Evolutionary conservation across 2,797 vertebrate species (phyloP).

Genomic region (Mus spretus): DNA sequence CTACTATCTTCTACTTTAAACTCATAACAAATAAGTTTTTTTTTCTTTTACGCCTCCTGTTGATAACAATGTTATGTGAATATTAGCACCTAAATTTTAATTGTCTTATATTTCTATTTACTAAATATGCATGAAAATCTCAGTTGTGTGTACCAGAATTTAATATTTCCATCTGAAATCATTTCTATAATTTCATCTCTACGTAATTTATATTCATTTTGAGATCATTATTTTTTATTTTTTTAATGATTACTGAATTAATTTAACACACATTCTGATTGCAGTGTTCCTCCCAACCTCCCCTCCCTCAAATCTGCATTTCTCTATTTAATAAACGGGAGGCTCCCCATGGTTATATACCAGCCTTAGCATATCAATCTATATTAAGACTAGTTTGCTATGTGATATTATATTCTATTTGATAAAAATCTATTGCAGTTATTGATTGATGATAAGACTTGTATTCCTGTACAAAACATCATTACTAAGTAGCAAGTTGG

Average conservation of each 20-base stretch:
- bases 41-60: neutral
- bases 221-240: neutral
- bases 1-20: neutral
- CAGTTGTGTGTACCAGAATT: neutral
- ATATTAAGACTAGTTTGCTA: constrained; percentile 49
- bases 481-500: no score
- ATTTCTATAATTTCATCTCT: neutral
- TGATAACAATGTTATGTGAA: neutral
- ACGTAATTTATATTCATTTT: neutral
- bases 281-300: no score
- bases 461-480: no score
- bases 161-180: neutral
- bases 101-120: neutral
- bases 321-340: no score
- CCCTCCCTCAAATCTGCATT: no score
- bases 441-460: no score
- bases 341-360: no score
- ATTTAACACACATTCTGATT: no score
- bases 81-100: neutral
- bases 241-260: neutral
- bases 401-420: constrained; percentile 34
- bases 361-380: no score
- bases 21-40: neutral
- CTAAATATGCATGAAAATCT: neutral
- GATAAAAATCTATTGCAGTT: neutral